Base-by-base conservation (phyloP, 2,888 invertebrate genomes). In the Dusona sp. region DNA sequence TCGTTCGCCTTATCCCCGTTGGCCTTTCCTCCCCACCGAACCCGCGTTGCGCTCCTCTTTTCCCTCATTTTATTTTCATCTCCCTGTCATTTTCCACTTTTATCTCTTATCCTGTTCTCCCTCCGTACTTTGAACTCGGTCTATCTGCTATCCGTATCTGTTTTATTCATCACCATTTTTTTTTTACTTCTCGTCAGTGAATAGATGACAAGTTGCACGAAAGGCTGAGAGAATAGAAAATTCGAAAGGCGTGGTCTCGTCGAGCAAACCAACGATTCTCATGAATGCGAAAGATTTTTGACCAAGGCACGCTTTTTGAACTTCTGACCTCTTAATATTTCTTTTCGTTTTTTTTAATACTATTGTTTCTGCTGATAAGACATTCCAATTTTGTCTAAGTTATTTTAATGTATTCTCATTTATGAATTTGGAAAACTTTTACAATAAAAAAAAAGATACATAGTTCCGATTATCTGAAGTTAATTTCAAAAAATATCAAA, bases 1-100 rank as follows among this genome's bases (percentile, higher is more conserved):
- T 82, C 82, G 61, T 84, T 90, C 89, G 88, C 85, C 87, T 82
- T 83, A 84, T 87, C 83, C 86, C 86, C 84, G 70, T 79, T 73
- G 61, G 78, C 73, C 51, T 86, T 79, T 81, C 79, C 84, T 88
- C 67, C 86, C 70, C 85, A 75, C 25, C 16, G 72, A 38, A 73
- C 48, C 65, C 80, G 74, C 78, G 78, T 65, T 80, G 78, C 65
- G 51, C 79, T 67, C 75, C 83, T 81, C 80, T 85, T 79, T 86
- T 87, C 83, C 87, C 84, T 89, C 88, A 84, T 89, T 88, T 83
- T 79, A 79, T 84, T 87, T 67, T 65, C 85, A 57, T 72, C 75
- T 75, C 78, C 68, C 73, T 45, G 67, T 80, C 75, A 67, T 82
- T 82, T 82, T 75, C 67, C 82, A 42, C 85, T 61, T 57, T 38